These are phyloP conservation scores for Leiothrix lutea DNA, from an alignment of 2,113 vertebrate species.

Conservation along the genomic window DNA sequence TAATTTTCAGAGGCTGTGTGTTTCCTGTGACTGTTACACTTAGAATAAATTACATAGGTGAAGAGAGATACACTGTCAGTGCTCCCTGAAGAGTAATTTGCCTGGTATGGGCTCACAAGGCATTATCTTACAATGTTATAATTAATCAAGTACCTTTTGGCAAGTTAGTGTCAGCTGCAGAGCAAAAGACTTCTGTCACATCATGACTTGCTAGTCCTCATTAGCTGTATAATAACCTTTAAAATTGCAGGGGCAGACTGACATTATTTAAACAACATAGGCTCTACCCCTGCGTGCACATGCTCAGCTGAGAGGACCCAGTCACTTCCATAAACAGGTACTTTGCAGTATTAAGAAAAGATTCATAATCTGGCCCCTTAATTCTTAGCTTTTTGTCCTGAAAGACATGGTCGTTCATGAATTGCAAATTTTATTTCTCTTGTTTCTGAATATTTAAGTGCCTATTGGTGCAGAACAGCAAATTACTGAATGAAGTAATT, in stretches of 20 bases:
- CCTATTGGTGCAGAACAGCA: neutral
- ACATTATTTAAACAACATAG: neutral
- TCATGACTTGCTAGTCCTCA: neutral
- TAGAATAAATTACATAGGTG: constrained; percentile 47
- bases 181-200: constrained; percentile 19
- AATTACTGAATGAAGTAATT: neutral
- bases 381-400: neutral
- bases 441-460: neutral
- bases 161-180: constrained; percentile 30
- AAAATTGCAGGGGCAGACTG: neutral
- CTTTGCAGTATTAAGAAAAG: neutral
- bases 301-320: neutral
- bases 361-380: neutral
- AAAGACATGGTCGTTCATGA: neutral
- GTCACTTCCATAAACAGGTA: neutral
- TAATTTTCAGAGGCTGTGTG: neutral
- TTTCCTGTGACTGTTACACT: constrained; percentile 12
- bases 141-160: constrained; percentile 25
- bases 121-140: constrained; percentile 7
- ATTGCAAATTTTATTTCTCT: neutral
- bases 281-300: neutral
- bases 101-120: neutral
- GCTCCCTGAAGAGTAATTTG: constrained; percentile 36
- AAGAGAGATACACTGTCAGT: neutral
- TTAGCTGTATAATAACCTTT: constrained; percentile 14